Conservation (phyloP, 2,113 vertebrate genomes). For the Pitta sordida region DNA sequence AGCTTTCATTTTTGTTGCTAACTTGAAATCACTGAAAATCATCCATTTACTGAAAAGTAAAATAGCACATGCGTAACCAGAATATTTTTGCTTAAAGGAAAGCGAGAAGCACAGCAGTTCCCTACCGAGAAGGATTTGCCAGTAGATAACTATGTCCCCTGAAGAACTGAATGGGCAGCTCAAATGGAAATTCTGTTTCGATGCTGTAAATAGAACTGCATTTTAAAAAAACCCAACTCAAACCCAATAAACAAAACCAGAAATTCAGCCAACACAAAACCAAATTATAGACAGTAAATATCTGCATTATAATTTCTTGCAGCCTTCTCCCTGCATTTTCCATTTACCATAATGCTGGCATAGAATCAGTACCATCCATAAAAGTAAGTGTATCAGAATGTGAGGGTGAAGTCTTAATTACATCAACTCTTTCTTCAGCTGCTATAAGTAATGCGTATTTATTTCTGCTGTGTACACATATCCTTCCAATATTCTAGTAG, state of each 20-base stretch:
- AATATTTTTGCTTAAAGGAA: background rate
- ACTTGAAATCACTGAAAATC: background rate
- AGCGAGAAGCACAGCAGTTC: background rate
- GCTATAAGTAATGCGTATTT: background rate
- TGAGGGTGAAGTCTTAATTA: background rate
- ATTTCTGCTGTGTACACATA: background rate
- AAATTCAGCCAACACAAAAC: background rate
- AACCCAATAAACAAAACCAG: background rate
- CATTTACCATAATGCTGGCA: background rate
- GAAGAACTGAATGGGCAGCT: background rate
- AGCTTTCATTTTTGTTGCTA: background rate
- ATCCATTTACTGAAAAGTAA: background rate
- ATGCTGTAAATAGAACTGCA: background rate
- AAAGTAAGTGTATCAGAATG: background rate
- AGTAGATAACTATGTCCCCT: background rate
- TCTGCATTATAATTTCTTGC: background rate
- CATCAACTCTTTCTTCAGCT: background rate
- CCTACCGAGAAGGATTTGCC: background rate
- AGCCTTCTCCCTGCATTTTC: background rate
- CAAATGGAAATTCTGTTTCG: background rate
- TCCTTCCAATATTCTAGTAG: background rate
- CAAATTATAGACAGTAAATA: background rate
- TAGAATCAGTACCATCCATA: background rate
- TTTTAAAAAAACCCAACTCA: background rate
- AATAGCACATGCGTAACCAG: background rate